Evolutionary conservation across 2,113 vertebrate genomes (phyloP), one percentile per base, ranked within the genome.

Genomic region (Tichodroma muraria): DNA sequence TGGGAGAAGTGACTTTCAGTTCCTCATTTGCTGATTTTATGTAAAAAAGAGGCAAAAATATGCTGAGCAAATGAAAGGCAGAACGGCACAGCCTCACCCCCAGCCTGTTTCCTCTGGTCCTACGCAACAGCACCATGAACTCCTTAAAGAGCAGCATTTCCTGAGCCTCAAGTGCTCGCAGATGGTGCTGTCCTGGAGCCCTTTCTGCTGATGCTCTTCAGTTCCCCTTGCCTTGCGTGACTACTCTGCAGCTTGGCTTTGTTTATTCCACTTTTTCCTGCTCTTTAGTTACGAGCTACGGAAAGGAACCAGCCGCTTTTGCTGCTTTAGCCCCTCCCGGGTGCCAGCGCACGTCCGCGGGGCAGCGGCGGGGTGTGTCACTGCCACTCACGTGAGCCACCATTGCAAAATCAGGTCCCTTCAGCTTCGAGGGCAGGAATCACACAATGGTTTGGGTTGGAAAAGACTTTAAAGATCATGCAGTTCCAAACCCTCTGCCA

Each of bases 261-360:
- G 93, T 97, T 95, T 97, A 95, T 86, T 77, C 35, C 85, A 78
- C 72, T 44, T 83, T 85, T 91, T 95, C 94, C 96, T 91, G 89
- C 89, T 60, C 75, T 65, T 47, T 40, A 27, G 81, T 90, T 75
- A 45, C 4, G 2, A 89, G 79, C n/a, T 59, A 14, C 5, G 28
- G 85, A 66, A 66, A 72, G 89, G 91, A 95, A 88, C 71, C 89
- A 16, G 91, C 47, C 71, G 21, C 85, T 93, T 44, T 13, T 64
- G 60, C 60, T 66, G 3, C 24, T 52, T 7, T 16, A 22, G 21
- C 53, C 37, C 17, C 59, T 71, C 5, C 0, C 25, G 60, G 95
- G 80, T 91, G 93, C 80, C 94, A 92, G 72, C 13, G 44, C 60
- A 30, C 27, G 15, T 85, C 95, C 3, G 0, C 0, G 2, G 44